Evolutionary conservation across 2,797 vertebrate species (phyloP), one percentile per base, ranked within the genome.

Genomic region (Uromys caudimaculatus): DNA sequence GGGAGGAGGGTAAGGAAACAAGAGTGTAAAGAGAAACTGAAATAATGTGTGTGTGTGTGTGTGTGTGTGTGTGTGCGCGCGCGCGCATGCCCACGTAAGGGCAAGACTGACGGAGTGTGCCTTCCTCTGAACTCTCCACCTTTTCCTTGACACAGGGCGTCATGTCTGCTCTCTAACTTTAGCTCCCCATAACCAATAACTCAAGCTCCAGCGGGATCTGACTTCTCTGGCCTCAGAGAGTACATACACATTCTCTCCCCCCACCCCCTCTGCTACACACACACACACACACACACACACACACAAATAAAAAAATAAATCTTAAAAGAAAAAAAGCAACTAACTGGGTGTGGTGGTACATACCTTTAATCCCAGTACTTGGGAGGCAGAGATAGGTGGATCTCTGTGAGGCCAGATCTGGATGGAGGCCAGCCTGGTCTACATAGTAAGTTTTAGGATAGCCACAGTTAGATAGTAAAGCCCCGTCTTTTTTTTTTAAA

Each of bases 1-100:
- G 85, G 64, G 90, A 94, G 78, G 82, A 95, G 21, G 67, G 60
- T 88, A 85, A 90, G 56, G 71, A 97, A 97, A 90, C 32, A n/a
- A 90, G 0, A 85, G 29, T 12, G 0, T 94, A 17, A 94, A 93
- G 67, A 27, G 78, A 94, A 84, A 81, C 89, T 79, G 64, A 29
- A 93, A 93, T 58, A 24, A n/a, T 6, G 6, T 64, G 9, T 64
- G 10, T 32, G 27, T 19, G n/a, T 60, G n/a, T 58, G 11, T 13
- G 10, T 38, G 21, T 27, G 54, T 60, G 13, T 60, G 14, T 29
- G 24, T 32, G n/a, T n/a, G n/a, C n/a, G 44, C 44, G 6, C 44
- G 44, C 44, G 6, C 44, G 6, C 44, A 6, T 44, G 44, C 6
- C 3, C 44, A 44, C 44, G 44, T 24, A n/a, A 27, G 60, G 60